Percentiles rank a stretch among this genome's conserved stretches.
These are phyloP conservation scores for Heliconius melpomene DNA, from an alignment of 1,140 invertebrate genomes.

Conservation along the genomic window DNA sequence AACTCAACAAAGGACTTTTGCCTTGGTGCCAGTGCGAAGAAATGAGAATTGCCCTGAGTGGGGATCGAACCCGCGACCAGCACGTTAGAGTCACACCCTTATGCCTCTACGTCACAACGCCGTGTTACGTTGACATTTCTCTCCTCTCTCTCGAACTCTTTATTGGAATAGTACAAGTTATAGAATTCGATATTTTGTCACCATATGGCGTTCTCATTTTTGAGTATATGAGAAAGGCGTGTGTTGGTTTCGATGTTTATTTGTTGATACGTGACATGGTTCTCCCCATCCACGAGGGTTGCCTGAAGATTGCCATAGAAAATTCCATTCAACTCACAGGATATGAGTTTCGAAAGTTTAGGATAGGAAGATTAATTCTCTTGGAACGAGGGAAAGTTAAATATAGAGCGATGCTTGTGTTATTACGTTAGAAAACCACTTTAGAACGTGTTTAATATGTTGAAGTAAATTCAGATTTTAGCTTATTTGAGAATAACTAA, in stretches of 20 bases:
- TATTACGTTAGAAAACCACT: conserved; percentile 12
- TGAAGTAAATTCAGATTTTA: not conserved
- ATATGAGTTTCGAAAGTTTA: conserved; percentile 26
- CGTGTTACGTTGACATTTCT: not conserved
- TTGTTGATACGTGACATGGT: conserved; percentile 23
- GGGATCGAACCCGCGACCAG: no score
- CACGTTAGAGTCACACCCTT: no score
- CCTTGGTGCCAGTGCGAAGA: no score
- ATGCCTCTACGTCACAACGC: not conserved
- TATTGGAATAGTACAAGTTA: not conserved
- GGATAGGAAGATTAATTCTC: conserved; percentile 21
- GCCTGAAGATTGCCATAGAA: conserved; percentile 22
- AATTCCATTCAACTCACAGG: conserved; percentile 21
- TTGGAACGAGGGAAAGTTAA: conserved; percentile 19
- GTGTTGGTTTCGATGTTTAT: conserved; percentile 23
- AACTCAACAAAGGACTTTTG: no score
- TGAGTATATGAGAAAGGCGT: conserved; percentile 11
- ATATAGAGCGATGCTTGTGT: conserved; percentile 7
- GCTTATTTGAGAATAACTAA: not conserved
- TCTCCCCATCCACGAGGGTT: not conserved
- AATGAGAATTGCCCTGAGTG: no score
- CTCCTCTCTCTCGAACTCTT: not conserved
- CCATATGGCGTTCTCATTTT: conserved; percentile 1
- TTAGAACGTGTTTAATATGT: not conserved
- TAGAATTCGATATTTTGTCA: not conserved